Evolutionary conservation across 2,113 vertebrate genomes (phyloP), one percentile per base, ranked within the genome.

Genomic region (Globicephala melas): DNA sequence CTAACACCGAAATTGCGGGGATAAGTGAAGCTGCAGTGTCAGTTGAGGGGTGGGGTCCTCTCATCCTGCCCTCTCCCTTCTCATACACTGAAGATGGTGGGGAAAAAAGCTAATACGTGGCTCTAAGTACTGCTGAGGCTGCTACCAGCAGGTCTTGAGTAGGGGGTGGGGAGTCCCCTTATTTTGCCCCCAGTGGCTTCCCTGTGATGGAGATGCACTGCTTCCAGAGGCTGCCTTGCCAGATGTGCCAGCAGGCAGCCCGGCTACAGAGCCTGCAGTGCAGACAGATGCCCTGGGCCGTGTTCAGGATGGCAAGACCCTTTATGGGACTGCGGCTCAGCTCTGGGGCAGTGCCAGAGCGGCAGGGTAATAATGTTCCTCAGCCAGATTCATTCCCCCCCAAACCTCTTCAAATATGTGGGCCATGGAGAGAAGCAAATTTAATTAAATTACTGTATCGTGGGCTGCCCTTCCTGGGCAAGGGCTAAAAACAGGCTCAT

Each of bases 381-480:
- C 92, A 88, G 95, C 96, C 96, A 96, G 92, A 97, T 83, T 94
- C 92, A 96, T 89, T 92, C 80, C 97, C 50, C 14, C 92, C 71
- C 36, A 95, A 95, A 98, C 88, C 91, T 95, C 80, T 91, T 91
- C 92, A 95, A 94, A 94, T 93, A 96, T 73, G 92, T 79, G 81
- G 97, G 95, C 92, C 94, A 86, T 26, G 26, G 84, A 96, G 96
- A 92, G 95, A 96, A 92, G 95, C 96, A 92, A 70, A 96, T 97
- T 76, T 97, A 98, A 98, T 98, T 98, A 94, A 98, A 98, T 98
- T 94, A 97, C 95, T 82, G 36, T 89, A 86, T 95, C 10, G 33
- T 47, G 73, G 80, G 92, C 96, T 65, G 87, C 71, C 92, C 90
- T 88, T 94, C 70, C 76, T 80, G 81, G 76, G 84, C 84, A 93